Conservation (phyloP, 2,888 invertebrate species). For the Clitarchus hookeri region DNA sequence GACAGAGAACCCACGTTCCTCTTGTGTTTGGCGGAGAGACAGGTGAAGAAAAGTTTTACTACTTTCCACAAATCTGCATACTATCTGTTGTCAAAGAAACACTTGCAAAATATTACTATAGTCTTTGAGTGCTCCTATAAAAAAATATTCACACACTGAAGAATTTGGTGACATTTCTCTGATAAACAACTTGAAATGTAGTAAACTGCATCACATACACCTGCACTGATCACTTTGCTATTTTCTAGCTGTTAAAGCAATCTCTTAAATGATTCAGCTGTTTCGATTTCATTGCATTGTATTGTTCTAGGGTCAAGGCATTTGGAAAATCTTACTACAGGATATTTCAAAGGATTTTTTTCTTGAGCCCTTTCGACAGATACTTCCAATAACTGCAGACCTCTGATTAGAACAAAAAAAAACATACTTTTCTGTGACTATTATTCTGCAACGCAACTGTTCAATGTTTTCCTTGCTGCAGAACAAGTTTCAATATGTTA, state of each 20-base stretch:
- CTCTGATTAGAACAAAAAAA: too few species aligned
- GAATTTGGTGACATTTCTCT: not conserved
- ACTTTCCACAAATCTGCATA: not conserved
- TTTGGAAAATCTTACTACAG: not conserved
- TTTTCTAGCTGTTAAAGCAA: not conserved
- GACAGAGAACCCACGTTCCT: constrained; percentile 10
- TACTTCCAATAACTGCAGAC: too few species aligned
- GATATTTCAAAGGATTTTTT: not conserved
- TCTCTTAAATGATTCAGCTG: not conserved
- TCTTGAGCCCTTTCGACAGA: too few species aligned
- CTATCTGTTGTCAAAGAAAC: not conserved
- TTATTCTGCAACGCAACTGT: too few species aligned
- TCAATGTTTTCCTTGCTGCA: too few species aligned
- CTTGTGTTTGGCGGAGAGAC: not conserved
- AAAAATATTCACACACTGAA: too few species aligned
- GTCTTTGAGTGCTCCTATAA: too few species aligned
- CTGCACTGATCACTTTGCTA: constrained; percentile 5
- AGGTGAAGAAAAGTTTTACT: not conserved
- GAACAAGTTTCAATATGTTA: too few species aligned
- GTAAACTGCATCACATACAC: not conserved
- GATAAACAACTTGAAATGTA: not conserved
- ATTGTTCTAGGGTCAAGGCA: not conserved
- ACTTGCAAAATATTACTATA: not conserved
- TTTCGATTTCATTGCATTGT: not conserved
- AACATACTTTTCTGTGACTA: too few species aligned